Base-by-base conservation (phyloP, 2,113 vertebrate species). In the Amblyornis subalaris region DNA sequence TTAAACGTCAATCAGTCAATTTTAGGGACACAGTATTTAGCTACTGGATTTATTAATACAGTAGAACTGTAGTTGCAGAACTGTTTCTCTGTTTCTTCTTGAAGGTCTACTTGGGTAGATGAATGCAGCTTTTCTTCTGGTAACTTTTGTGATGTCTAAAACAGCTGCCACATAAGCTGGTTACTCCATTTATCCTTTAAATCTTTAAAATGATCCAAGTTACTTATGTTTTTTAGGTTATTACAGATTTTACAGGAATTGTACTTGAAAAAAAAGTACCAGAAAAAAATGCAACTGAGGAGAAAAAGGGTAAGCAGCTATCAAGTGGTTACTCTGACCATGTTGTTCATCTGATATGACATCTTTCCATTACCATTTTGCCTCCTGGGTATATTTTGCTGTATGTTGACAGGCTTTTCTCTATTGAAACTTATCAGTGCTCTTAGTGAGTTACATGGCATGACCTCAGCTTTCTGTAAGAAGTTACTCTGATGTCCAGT, bases 171-270 rank as follows among this genome's bases (percentile, higher is more conserved):
- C 11, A 4, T 26, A 3, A 36, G 19, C 24, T 60, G 3, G 6
- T 81, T 71, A 28, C 26, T 73, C 33, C 3, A 13, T 62, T 42
- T 70, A 29, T 61, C 35, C 85, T 93, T 79, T 60, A 62, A 42
- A 61, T 57, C 38, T 79, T 79, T 35, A 28, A 85, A 92, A 51
- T 62, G 1, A 85, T 58, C 16, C 0, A 2, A 69, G 33, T 77
- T 83, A 54, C 48, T 80, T 8, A 3, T 92, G 26, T 89, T 3
- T 88, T 96, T 91, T 71, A 98, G 98, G 95, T 98, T 72, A 98
- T 98, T 96, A 98, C 98, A 24, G 98, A 98, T 95, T 98, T 97
- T 97, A 95, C 98, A 12, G 98, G 98, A 93, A 98, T 98, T 79
- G 96, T 97, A 6, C 94, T 98, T n/a, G 97, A 97, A 90, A 98